These are phyloP conservation scores for Synergus japonicus DNA, from an alignment of 2,888 invertebrate species.

Conservation along the genomic window DNA sequence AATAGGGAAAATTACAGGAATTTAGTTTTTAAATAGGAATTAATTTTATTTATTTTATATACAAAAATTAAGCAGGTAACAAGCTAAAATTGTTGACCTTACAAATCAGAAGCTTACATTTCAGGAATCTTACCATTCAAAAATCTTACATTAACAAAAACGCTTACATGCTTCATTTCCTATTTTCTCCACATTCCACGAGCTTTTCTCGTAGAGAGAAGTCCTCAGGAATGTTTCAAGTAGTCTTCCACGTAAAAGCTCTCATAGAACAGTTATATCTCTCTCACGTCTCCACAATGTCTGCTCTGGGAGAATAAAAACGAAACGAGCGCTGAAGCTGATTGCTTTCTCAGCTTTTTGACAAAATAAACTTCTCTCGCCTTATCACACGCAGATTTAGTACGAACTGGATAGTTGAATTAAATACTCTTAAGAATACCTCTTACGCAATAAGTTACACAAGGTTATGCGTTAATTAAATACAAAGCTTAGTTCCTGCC, in stretches of 20 bases:
- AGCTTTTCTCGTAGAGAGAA: background rate
- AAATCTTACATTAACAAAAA: background rate
- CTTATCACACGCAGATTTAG: constrained; percentile 56
- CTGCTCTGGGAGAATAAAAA: background rate
- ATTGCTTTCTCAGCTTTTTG: constrained; percentile 38
- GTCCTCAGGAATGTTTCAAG: background rate
- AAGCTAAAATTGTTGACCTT: background rate
- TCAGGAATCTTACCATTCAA: constrained; percentile 2
- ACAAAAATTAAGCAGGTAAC: background rate
- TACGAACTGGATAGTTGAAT: constrained; percentile 54
- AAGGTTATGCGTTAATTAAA: constrained; percentile 54
- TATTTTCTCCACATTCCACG: background rate
- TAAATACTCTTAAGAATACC: constrained; percentile 57
- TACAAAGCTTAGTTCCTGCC: constrained; percentile 49
- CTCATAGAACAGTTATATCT: background rate
- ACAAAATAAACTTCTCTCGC: constrained; percentile 45
- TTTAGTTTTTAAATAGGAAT: background rate
- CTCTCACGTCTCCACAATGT: background rate
- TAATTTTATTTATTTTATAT: constrained; percentile 1
- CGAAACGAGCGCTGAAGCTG: background rate
- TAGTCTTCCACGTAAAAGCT: background rate
- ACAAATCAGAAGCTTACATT: background rate
- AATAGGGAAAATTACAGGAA: background rate
- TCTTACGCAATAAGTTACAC: constrained; percentile 50
- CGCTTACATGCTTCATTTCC: background rate